These are phyloP conservation scores for Keiferia lycopersicella DNA, from an alignment of 2,888 invertebrate species.

Conservation along the genomic window DNA sequence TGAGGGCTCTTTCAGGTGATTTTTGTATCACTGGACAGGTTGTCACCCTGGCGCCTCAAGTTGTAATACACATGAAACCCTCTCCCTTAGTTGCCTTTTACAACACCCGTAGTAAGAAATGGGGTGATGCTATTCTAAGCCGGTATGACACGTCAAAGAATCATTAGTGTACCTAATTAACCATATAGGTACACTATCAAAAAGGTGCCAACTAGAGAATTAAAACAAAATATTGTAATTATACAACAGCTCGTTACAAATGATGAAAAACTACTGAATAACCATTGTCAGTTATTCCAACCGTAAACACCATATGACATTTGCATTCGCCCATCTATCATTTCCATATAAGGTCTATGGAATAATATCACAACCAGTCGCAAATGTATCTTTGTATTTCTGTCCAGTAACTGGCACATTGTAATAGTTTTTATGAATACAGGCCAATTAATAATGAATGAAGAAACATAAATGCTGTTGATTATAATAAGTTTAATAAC, in stretches of 20 bases:
- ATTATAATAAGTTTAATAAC: slow-evolving; percentile 25
- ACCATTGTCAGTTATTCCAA: slow-evolving; percentile 16
- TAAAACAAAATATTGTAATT: slow-evolving; percentile 23
- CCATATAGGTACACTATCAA: neutral
- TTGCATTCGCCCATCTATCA: neutral
- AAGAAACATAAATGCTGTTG: slow-evolving; percentile 28
- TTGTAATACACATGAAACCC: too few relatives aligned
- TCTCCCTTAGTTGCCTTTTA: too few relatives aligned
- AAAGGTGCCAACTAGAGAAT: slow-evolving; percentile 22
- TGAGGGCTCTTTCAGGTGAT: too few relatives aligned
- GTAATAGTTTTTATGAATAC: slow-evolving; percentile 26
- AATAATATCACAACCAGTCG: neutral
- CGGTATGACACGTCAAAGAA: too few relatives aligned
- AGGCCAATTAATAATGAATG: slow-evolving; percentile 27
- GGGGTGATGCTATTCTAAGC: too few relatives aligned
- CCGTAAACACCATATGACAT: slow-evolving; percentile 15
- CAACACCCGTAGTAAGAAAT: too few relatives aligned
- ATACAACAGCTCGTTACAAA: slow-evolving; percentile 23
- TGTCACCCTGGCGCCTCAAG: too few relatives aligned
- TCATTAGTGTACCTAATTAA: too few relatives aligned
- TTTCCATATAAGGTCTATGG: slow-evolving; percentile 1
- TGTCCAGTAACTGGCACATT: slow-evolving; percentile 15
- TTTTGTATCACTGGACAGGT: too few relatives aligned
- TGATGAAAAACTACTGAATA: slow-evolving; percentile 26
- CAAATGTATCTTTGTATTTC: slow-evolving; percentile 4